A percentile compares a stretch with the other conserved stretches of the same genome.
Conservation (phyloP, 2,797 vertebrate genomes). For the Hephaestus fuliginosus region DNA sequence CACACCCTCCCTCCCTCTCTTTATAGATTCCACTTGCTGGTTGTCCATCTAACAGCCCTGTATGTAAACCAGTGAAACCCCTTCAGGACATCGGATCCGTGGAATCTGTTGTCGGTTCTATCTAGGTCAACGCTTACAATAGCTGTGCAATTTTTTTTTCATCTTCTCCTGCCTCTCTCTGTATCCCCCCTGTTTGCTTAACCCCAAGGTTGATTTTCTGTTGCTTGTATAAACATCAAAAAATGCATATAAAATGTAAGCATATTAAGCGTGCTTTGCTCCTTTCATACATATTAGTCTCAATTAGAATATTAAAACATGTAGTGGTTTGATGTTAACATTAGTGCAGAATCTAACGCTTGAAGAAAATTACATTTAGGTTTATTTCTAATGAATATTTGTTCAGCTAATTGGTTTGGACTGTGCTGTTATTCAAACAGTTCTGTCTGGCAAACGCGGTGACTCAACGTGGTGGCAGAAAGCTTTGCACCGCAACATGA, state of each 20-base stretch:
- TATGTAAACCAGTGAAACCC: constrained; percentile 86
- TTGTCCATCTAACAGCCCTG: constrained; percentile 81
- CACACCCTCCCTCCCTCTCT: constrained; percentile 71
- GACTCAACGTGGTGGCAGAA: neutral
- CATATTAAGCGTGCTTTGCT: constrained; percentile 68
- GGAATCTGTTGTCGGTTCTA: constrained; percentile 85
- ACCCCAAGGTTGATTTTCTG: constrained; percentile 75
- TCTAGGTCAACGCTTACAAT: constrained; percentile 89
- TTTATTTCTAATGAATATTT: constrained; percentile 42
- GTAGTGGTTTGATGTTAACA: constrained; percentile 51
- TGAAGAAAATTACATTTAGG: constrained; percentile 43
- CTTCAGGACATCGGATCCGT: constrained; percentile 86
- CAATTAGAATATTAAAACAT: constrained; percentile 67
- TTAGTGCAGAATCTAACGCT: constrained; percentile 44
- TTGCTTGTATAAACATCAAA: constrained; percentile 74
- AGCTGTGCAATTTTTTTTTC: constrained; percentile 76
- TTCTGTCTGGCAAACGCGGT: constrained; percentile 22
- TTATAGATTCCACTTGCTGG: constrained; percentile 78
- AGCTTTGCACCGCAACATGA: constrained; percentile 8
- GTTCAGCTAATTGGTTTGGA: constrained; percentile 55
- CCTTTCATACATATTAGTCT: constrained; percentile 67
- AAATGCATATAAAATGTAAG: constrained; percentile 63
- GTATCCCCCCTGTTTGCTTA: constrained; percentile 66
- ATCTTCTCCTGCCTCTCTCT: constrained; percentile 51
- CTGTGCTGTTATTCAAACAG: constrained; percentile 33